phyloP scores from a whole-genome alignment of 37 sponge, comb jelly and placozoan species.

The Tethya wilhelma region DNA sequence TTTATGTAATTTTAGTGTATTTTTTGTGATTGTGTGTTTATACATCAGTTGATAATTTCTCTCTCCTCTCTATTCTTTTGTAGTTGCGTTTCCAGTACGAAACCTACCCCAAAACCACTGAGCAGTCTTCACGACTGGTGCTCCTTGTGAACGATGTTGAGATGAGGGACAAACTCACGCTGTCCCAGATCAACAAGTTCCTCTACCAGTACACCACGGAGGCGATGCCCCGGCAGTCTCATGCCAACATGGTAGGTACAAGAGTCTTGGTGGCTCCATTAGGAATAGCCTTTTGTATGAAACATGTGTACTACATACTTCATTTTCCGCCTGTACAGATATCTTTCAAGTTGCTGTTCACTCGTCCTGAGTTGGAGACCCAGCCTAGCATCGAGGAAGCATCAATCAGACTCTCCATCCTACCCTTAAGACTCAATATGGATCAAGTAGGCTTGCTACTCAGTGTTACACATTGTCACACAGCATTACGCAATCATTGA shows the following conservation, averaged over 20 bases:
- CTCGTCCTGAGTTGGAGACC: slow-evolving; percentile 56
- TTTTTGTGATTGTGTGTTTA: too few relatives aligned
- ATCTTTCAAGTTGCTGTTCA: slow-evolving; percentile 76
- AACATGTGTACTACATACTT: neutral
- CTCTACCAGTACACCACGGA: slow-evolving; percentile 91
- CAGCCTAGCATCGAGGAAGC: slow-evolving; percentile 51
- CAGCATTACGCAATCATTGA: neutral
- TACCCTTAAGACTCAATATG: slow-evolving; percentile 90
- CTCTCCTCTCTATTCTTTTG: too few relatives aligned
- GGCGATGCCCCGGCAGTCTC: slow-evolving; percentile 79
- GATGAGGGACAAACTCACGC: slow-evolving; percentile 79
- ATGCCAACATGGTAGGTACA: slow-evolving; percentile 82
- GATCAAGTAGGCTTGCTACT: slow-evolving; percentile 93
- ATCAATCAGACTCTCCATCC: slow-evolving; percentile 73
- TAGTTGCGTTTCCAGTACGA: slow-evolving; percentile 82
- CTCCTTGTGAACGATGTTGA: slow-evolving; percentile 86
- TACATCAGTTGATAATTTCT: neutral
- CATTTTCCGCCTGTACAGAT: slow-evolving; percentile 32
- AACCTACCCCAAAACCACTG: slow-evolving; percentile 57
- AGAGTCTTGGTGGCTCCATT: neutral
- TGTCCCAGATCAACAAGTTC: slow-evolving; percentile 93
- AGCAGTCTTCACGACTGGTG: slow-evolving; percentile 77
- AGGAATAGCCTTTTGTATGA: neutral
- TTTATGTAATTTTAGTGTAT: too few relatives aligned
- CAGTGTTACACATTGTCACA: neutral